Evolutionary conservation across 2,888 invertebrate species (phyloP).

Genomic region (Mycalesis mineus): DNA sequence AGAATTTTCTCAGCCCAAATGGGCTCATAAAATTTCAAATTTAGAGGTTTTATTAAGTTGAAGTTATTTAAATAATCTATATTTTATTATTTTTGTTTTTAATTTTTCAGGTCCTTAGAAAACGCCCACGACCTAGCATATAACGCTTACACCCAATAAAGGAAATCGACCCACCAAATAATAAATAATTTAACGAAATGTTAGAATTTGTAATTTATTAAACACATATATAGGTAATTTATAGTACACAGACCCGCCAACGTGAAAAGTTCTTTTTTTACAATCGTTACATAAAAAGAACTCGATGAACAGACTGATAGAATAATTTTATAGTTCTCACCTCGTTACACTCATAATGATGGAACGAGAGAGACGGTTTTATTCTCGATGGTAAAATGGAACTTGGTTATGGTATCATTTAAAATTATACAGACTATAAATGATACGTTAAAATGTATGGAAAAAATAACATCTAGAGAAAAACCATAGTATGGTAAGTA

Average conservation of each 20-base stretch:
- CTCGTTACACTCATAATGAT: neutral
- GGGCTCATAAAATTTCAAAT: no score
- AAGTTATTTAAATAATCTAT: no score
- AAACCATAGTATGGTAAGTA: constrained; percentile 25
- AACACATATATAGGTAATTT: constrained; percentile 26
- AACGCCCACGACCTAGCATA: constrained; percentile 79
- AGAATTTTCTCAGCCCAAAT: no score
- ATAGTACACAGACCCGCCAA: constrained; percentile 29
- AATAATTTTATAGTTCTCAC: neutral
- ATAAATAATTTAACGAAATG: constrained; percentile 17
- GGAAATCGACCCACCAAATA: constrained; percentile 47
- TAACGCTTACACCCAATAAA: constrained; percentile 75
- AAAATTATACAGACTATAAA: constrained; percentile 6
- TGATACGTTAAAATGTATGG: constrained; percentile 3
- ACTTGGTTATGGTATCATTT: constrained; percentile 15
- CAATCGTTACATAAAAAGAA: constrained; percentile 18
- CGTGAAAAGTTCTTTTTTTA: constrained; percentile 20
- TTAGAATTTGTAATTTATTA: constrained; percentile 17
- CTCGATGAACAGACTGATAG: constrained; percentile 9
- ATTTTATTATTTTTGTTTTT: no score
- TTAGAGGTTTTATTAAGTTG: no score
- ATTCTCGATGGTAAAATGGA: constrained; percentile 15
- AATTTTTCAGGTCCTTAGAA: constrained; percentile 62
- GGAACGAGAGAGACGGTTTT: neutral
- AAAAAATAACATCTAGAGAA: constrained; percentile 16